Conservation (phyloP, 2,113 vertebrate genomes). For the Promerops cafer region DNA sequence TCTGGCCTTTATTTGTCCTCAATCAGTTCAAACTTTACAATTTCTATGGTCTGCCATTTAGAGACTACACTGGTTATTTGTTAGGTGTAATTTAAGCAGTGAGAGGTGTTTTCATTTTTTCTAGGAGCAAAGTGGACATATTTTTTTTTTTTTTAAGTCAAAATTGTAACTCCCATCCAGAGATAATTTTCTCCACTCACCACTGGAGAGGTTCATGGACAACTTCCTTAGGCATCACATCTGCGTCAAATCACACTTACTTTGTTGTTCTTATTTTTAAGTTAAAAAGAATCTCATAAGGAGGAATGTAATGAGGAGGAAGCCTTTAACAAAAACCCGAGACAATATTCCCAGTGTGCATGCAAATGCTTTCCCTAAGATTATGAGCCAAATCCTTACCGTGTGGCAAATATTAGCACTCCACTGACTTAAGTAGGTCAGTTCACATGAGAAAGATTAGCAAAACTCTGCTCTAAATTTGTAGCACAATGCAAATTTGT, state of each 20-base stretch:
- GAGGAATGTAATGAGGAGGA: neutral
- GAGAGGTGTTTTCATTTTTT: neutral
- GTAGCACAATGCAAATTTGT: neutral
- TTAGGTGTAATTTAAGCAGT: neutral
- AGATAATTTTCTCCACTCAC: neutral
- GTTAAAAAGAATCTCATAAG: neutral
- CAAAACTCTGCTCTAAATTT: slow-evolving; percentile 20
- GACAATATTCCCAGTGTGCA: slow-evolving; percentile 5
- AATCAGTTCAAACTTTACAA: neutral
- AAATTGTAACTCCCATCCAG: neutral
- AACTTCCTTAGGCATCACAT: neutral
- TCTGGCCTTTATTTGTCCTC: neutral
- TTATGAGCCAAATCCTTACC: slow-evolving; percentile 35
- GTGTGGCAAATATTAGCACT: slow-evolving; percentile 24
- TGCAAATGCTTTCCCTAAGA: slow-evolving; percentile 2
- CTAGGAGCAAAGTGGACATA: neutral
- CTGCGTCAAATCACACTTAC: neutral
- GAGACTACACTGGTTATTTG: neutral
- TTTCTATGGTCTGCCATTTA: neutral
- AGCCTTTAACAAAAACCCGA: slow-evolving; percentile 14
- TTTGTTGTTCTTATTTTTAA: neutral
- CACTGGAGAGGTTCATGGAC: neutral
- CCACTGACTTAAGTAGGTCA: slow-evolving; percentile 41
- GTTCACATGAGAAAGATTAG: slow-evolving; percentile 41
- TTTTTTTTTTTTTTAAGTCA: neutral